Conservation (phyloP, 1,140 invertebrate genomes). For the Ceratina calcarata region DNA sequence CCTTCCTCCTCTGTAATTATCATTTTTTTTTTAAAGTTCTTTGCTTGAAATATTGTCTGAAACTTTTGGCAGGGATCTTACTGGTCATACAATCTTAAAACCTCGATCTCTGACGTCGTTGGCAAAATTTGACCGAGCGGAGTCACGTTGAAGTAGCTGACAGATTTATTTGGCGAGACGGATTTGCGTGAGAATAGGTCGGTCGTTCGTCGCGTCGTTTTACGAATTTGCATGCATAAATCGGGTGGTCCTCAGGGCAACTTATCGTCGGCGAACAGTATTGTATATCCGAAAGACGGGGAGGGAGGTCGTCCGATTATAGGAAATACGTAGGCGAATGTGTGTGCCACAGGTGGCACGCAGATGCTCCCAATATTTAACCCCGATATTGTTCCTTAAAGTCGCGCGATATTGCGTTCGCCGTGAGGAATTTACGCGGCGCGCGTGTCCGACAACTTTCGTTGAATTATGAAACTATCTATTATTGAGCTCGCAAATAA, state of each 20-base stretch:
- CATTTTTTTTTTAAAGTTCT: too few relatives aligned
- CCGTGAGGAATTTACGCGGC: conserved; percentile 13
- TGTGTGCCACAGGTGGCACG: conserved; percentile 42
- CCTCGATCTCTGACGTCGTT: too few relatives aligned
- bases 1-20: too few relatives aligned
- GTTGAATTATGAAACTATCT: conserved; percentile 4
- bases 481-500: neutral
- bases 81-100: too few relatives aligned
- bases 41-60: too few relatives aligned
- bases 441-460: neutral
- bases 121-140: too few relatives aligned
- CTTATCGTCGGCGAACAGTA: neutral
- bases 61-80: too few relatives aligned
- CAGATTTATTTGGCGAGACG: neutral
- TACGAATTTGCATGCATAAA: conserved; percentile 9
- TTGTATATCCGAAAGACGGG: conserved; percentile 26
- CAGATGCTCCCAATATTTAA: conserved; percentile 42
- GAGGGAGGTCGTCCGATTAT: conserved; percentile 32
- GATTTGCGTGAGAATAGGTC: neutral
- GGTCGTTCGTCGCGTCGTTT: neutral
- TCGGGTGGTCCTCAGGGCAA: neutral
- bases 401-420: conserved; percentile 21
- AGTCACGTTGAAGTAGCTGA: too few relatives aligned
- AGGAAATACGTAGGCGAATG: conserved; percentile 36
- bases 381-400: conserved; percentile 43